Percentiles rank a stretch among this genome's conserved stretches.
Evolutionary conservation across 1,140 invertebrate genomes (phyloP).

Genomic region (Harpegnathos saltator): DNA sequence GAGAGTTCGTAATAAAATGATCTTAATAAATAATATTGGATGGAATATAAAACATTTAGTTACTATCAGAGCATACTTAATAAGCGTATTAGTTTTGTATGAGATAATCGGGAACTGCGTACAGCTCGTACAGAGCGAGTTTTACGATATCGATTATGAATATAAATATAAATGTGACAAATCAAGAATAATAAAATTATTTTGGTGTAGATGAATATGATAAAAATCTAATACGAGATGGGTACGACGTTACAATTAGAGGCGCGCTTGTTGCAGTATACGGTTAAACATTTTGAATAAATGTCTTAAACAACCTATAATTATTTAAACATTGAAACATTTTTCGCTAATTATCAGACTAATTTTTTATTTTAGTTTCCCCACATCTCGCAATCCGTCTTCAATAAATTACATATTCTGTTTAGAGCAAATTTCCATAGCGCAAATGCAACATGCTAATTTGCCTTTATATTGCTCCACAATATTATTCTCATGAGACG

Average conservation of each 20-base stretch:
- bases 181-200: not conserved
- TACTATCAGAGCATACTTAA: not conserved
- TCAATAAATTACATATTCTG: slow-evolving; percentile 7
- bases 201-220: not conserved
- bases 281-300: not conserved
- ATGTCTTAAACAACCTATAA: slow-evolving; percentile 1
- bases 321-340: not conserved
- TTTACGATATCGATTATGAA: not conserved
- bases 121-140: not conserved
- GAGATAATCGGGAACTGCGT: not conserved
- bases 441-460: not conserved
- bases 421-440: slow-evolving; percentile 6
- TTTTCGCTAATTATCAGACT: not conserved
- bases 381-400: not conserved
- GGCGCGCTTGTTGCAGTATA: too few relatives aligned
- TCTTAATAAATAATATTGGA: not conserved
- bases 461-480: not conserved
- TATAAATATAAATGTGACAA: slow-evolving; percentile 11
- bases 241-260: not conserved
- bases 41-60: not conserved
- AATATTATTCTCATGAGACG: slow-evolving; percentile 28
- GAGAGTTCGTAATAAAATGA: not conserved
- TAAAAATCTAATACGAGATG: not conserved
- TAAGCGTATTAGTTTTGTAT: slow-evolving; percentile 6
- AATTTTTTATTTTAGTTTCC: not conserved